A percentile compares a stretch with the other conserved stretches of the same genome.
Conservation (phyloP, 2,113 vertebrate species). For the Laticauda colubrina region DNA sequence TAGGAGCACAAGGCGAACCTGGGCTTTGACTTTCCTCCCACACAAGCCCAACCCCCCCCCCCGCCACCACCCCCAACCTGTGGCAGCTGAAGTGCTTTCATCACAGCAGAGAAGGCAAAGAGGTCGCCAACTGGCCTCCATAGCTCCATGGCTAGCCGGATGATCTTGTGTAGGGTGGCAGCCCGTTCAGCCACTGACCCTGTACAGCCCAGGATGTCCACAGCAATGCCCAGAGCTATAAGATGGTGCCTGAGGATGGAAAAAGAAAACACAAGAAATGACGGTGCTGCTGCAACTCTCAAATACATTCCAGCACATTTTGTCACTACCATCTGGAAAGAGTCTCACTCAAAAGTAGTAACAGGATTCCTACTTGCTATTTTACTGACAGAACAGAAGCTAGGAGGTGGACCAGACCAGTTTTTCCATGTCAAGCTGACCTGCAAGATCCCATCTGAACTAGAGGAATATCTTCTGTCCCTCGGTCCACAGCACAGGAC, state of each 20-base stretch:
- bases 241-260: slow-evolving; percentile 74
- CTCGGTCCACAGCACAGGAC: neutral
- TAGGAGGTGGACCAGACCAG: neutral
- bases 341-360: neutral
- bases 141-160: slow-evolving; percentile 77
- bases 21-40: neutral
- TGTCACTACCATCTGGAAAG: neutral
- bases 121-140: slow-evolving; percentile 74
- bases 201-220: slow-evolving; percentile 84
- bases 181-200: slow-evolving; percentile 77
- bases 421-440: neutral
- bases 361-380: neutral
- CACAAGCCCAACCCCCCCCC: neutral
- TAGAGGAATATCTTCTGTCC: neutral
- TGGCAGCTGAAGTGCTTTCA: slow-evolving; percentile 84
- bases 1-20: too few species aligned
- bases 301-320: neutral
- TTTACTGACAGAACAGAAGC: neutral
- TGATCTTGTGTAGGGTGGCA: slow-evolving; percentile 74
- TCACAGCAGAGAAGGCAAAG: slow-evolving; percentile 82
- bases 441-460: neutral
- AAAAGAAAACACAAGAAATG: neutral
- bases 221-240: slow-evolving; percentile 76
- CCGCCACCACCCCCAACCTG: slow-evolving; percentile 68
- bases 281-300: neutral